phyloP scores from a whole-genome alignment of 2,797 vertebrate genomes.

The Platyrinchus mystaceus region DNA sequence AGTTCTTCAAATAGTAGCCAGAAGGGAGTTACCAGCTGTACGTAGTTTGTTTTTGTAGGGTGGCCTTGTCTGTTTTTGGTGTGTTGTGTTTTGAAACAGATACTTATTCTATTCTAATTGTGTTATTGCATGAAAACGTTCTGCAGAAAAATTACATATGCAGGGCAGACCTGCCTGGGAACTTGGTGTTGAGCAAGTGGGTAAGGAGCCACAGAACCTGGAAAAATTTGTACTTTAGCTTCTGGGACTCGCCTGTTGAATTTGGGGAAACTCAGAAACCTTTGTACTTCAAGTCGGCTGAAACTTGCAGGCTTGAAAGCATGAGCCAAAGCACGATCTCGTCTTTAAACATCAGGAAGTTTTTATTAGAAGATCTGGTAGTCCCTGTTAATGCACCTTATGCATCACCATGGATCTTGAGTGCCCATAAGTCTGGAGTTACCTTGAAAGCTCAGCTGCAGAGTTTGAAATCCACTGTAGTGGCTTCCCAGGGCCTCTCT shows the following conservation, averaged over 20 bases:
- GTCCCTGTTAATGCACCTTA: not conserved
- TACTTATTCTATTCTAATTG: not conserved
- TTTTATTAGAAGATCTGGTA: not conserved
- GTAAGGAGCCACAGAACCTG: not conserved
- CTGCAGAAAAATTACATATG: not conserved
- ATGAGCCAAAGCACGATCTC: not conserved
- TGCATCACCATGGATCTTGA: not conserved
- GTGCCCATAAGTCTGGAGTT: not conserved
- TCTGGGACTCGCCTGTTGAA: not conserved
- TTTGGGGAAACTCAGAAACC: not conserved
- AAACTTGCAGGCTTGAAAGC: not conserved
- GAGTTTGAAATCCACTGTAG: not conserved
- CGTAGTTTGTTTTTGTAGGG: not conserved
- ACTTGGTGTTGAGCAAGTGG: not conserved
- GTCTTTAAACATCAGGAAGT: not conserved
- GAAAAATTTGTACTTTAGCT: not conserved
- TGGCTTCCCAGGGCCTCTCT: not conserved
- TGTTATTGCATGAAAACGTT: slow-evolving; percentile 15
- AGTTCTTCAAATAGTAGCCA: slow-evolving; percentile 46
- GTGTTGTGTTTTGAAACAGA: slow-evolving; percentile 30
- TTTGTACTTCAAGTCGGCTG: not conserved
- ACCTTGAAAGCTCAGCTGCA: not conserved
- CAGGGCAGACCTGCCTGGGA: not conserved
- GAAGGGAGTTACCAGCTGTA: slow-evolving; percentile 28
- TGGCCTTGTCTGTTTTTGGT: not conserved